A percentile compares a stretch with the other conserved stretches of the same genome.
These are phyloP conservation scores for Decapterus maruadsi DNA, from an alignment of 2,797 vertebrate species.

Conservation along the genomic window DNA sequence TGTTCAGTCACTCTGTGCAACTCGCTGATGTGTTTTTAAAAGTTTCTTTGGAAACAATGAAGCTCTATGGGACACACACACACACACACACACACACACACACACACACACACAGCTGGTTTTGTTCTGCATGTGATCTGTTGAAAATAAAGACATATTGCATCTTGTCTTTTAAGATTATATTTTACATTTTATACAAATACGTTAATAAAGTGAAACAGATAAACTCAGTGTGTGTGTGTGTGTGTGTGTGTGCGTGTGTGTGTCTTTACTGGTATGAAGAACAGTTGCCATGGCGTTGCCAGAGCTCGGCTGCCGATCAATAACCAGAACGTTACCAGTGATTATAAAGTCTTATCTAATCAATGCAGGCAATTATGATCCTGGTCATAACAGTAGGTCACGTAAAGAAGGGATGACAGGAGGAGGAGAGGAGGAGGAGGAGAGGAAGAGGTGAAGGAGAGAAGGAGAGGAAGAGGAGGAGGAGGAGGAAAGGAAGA, in stretches of 20 bases:
- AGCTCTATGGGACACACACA: too few species aligned
- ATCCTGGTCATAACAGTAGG: conserved; percentile 34
- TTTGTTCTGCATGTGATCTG: too few species aligned
- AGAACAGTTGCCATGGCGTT: conserved; percentile 39
- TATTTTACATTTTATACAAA: not conserved
- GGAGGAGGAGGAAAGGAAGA: too few species aligned
- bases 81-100: too few species aligned
- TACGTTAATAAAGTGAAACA: not conserved
- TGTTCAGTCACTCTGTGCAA: too few species aligned
- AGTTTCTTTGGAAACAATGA: too few species aligned
- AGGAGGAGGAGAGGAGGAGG: not conserved
- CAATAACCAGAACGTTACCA: conserved; percentile 42
- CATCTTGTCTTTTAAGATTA: not conserved
- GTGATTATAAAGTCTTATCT: conserved; percentile 44
- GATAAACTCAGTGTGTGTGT: not conserved
- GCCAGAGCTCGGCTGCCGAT: conserved; percentile 43
- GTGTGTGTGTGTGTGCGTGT: too few species aligned
- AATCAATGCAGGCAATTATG: conserved; percentile 61
- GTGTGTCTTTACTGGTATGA: conserved; percentile 46
- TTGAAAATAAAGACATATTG: too few species aligned
- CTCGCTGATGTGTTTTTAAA: too few species aligned
- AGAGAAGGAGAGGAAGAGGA: not conserved
- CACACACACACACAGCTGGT: too few species aligned
- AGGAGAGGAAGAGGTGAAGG: not conserved
- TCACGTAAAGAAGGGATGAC: conserved; percentile 41